These are phyloP conservation scores for Chaetops frenatus DNA, from an alignment of 2,113 vertebrate species.

Conservation along the genomic window DNA sequence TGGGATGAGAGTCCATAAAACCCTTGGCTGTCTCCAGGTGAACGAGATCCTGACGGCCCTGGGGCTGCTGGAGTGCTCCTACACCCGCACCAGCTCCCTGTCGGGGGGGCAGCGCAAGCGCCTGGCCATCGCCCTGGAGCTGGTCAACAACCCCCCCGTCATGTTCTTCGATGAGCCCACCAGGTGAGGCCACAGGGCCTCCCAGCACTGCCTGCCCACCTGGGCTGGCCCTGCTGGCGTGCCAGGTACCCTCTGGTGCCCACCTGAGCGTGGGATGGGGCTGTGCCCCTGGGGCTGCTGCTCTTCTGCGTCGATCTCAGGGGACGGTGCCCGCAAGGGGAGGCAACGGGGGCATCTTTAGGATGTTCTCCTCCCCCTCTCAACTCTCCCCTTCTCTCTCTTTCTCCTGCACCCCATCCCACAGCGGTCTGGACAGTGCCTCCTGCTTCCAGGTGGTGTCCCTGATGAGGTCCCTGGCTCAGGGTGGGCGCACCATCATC, in stretches of 20 bases:
- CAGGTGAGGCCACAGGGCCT: constrained; percentile 72
- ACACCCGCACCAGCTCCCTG: constrained; percentile 87
- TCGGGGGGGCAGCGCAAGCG: constrained; percentile 94
- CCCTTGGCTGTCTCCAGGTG: constrained; percentile 71
- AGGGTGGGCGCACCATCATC: constrained; percentile 94
- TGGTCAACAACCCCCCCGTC: constrained; percentile 97
- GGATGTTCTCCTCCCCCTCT: not conserved
- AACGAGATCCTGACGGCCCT: constrained; percentile 95
- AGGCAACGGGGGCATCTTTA: not conserved
- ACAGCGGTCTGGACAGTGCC: constrained; percentile 91
- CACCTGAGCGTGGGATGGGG: not conserved
- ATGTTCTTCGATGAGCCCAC: constrained; percentile 99
- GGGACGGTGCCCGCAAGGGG: not conserved
- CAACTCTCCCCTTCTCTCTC: not conserved
- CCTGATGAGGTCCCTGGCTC: constrained; percentile 92
- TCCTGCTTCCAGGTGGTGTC: constrained; percentile 98
- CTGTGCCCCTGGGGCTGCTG: not conserved
- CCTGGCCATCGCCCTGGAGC: constrained; percentile 92
- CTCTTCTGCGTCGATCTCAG: fast-evolving
- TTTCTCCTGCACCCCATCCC: not conserved
- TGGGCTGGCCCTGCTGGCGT: not conserved
- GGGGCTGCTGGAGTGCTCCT: constrained; percentile 89
- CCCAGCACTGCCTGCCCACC: not conserved
- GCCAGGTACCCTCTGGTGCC: not conserved
- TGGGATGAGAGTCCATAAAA: not conserved